Base-by-base conservation (phyloP, 2,888 invertebrate species). In the Andrena dorsata region DNA sequence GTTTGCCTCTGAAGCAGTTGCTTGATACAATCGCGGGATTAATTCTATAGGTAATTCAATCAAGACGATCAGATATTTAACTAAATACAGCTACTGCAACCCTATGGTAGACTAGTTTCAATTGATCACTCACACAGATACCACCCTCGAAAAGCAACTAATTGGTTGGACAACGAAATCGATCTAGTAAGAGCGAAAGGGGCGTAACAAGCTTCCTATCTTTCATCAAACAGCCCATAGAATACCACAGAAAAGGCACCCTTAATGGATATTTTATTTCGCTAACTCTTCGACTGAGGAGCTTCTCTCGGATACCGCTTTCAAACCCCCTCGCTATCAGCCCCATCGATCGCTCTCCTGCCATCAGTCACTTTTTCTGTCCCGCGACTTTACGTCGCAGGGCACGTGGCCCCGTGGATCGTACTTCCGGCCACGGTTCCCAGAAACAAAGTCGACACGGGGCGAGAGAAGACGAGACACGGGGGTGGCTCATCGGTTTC, bases 181-280 rank as follows among this genome's bases (percentile, higher is more conserved):
- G 47, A 47, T 65, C 26, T 20, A 5, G 23, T 8, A 2, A 2
- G 3, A 23, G 23, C 26, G 32, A 56, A 51, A 49, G 28, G n/a
- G 53, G 41, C 26, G 69, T 56, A 71, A 64, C 51, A 1, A 41
- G 7, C 35, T 23, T 61, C 30, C 70, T 74, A 74, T 74, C 65
- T 70, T 60, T 61, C 65, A 74, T 78, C 77, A 28, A 58, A 58
- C 61, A 28, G 28, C 6, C 66, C 49, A 74, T 63, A 32, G 71
- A 61, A 58, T 63, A 56, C 49, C 20, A 8, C 8, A 60, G 53
- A 68, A 71, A 70, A 68, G 61, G 35, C 56, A 20, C 28, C 76
- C 74, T 61, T 87, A 83, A 87, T 86, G 84, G 87, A 87, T 74
- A 80, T 86, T 86, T 87, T 80, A 87, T 86, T 87, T 82, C 83